Evolutionary conservation across 2,797 vertebrate genomes (phyloP), one percentile per base, ranked within the genome.

Genomic region (Falco concolor): DNA sequence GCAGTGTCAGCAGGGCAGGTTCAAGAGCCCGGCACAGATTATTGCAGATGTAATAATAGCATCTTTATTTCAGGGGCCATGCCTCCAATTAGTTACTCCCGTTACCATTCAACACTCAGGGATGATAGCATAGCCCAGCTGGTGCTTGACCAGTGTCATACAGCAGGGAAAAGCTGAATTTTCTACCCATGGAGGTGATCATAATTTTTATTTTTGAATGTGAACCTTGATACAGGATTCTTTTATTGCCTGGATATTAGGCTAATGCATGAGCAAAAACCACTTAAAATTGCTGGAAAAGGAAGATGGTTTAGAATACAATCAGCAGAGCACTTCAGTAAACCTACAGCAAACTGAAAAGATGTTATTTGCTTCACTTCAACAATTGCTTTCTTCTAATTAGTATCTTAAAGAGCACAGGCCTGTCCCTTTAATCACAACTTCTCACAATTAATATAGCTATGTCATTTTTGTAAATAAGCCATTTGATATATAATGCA

Each of bases 401-500:
- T 80, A 89, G 74, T 64, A 56, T 69, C 78, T 95, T 82, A 77
- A 93, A 74, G 25, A 90, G 86, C 5, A 8, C 16, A 77, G 36
- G 67, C 36, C 50, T 70, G 49, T 61, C 67, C 70, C 63, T 87
- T 92, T 84, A 92, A 90, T 95, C 91, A 57, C 49, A 95, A 93
- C 27, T 82, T 67, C 74, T 90, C 9, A 3, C 88, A 95, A 93
- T 94, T 95, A 91, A 91, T 94, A 95, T 5, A 85, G 70, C 70
- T 57, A 36, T 79, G 60, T 45, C 90, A 64, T 90, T 85, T 92
- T 64, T 77, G 83, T 84, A 96, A 96, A 90, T 68, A 95, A 93
- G 19, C 49, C 53, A 89, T 90, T 94, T 91, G 67, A 96, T 95
- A 89, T 84, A 90, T 85, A 96, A 91, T 83, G 76, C 79, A 95